Base-by-base conservation (phyloP, 2,113 vertebrate species). In the Suricata suricatta region DNA sequence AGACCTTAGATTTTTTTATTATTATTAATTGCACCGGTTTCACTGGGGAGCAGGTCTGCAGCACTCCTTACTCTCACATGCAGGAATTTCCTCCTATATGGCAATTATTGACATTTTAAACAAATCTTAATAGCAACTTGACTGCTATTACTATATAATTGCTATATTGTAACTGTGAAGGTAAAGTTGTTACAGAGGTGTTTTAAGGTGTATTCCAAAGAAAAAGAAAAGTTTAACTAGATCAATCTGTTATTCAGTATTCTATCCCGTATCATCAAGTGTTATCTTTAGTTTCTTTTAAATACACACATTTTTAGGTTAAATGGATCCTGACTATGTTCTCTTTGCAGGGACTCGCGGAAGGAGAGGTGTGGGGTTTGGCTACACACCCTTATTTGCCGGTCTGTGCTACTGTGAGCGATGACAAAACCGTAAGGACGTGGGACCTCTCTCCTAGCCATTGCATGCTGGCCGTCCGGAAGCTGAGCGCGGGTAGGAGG, bases 401-500 rank as follows among this genome's bases (percentile, higher is more conserved):
- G 82, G 99, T 99, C 97, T 99, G 99, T 99, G 99, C 99, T 98
- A 99, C 99, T 95, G 99, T 99, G 98, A 99, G 99, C 96, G 99
- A 99, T 98, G 99, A 99, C 98, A 99, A 99, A 99, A 99, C 99
- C 88, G 99, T 99, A 98, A 99, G 99, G 98, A 99, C 99, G 99
- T 99, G 99, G 99, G 99, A 99, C 98, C 99, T 99, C 68, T 99
- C 99, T 84, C 99, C 99, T 97, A 99, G 99, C 98, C 99, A 99
- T 98, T 99, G 99, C 98, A 99, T 99, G 99, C 98, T 99, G 98
- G 99, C 99, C 74, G 99, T 99, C 97, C 99, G 99, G 98, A 99
- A 99, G 98, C 99, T 99, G 98, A 99, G 99, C 97, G 99, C 99
- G 98, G 99, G 99, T 99, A 99, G 98, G 98, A 97, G 94, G 64